A percentile compares a stretch with the other conserved stretches of the same genome.
Conservation (phyloP, 2,797 vertebrate genomes). For the Malurus splendens region DNA sequence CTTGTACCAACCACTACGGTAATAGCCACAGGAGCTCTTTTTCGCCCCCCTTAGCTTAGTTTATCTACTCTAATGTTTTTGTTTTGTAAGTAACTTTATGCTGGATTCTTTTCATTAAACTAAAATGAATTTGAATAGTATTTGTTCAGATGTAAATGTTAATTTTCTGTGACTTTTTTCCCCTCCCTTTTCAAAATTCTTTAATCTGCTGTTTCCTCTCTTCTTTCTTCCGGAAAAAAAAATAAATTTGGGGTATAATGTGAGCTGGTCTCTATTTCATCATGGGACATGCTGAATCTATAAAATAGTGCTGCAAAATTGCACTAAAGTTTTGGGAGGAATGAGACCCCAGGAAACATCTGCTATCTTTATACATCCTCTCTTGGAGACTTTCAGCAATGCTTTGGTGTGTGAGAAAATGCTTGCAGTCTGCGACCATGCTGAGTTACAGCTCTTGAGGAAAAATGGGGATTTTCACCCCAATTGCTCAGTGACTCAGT, state of each 20-base stretch:
- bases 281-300: slow-evolving; percentile 50
- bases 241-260: slow-evolving; percentile 8
- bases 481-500: slow-evolving; percentile 63
- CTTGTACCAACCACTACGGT: slow-evolving; percentile 46
- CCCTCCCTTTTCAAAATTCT: slow-evolving; percentile 50
- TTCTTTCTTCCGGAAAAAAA: not conserved
- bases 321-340: slow-evolving; percentile 64
- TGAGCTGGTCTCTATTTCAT: slow-evolving; percentile 58
- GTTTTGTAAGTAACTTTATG: slow-evolving; percentile 2
- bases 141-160: slow-evolving; percentile 64
- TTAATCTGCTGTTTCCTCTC: slow-evolving; percentile 69
- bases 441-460: slow-evolving; percentile 67
- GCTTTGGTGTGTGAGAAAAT: slow-evolving; percentile 56
- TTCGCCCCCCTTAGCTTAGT: slow-evolving; percentile 39
- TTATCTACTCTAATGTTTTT: slow-evolving; percentile 8
- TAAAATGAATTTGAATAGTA: slow-evolving; percentile 24
- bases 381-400: slow-evolving; percentile 64
- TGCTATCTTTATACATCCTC: slow-evolving; percentile 62
- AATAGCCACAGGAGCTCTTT: slow-evolving; percentile 40
- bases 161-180: slow-evolving; percentile 14
- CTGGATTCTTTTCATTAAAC: slow-evolving; percentile 39
- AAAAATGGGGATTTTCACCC: slow-evolving; percentile 59
- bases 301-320: slow-evolving; percentile 55
- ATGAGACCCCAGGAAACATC: slow-evolving; percentile 65
- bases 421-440: slow-evolving; percentile 52